Conservation (phyloP, 2,113 vertebrate genomes). For the Syngnathus floridae region DNA sequence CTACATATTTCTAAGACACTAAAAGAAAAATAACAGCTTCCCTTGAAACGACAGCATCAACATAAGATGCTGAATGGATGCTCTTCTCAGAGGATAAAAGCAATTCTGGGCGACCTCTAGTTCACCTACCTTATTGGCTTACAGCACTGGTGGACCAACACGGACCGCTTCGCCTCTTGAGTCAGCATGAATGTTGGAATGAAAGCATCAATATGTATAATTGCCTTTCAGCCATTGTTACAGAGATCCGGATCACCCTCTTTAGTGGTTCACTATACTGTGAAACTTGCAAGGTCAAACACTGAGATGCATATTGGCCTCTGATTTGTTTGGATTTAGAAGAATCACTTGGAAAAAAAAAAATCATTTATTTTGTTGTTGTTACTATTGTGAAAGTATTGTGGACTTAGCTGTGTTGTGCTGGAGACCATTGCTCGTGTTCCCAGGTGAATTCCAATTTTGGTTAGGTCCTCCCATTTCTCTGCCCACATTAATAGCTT, state of each 20-base stretch:
- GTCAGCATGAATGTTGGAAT: not conserved
- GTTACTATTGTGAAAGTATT: not conserved
- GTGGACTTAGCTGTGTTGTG: too few relatives aligned
- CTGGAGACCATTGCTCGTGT: not conserved
- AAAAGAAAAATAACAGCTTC: not conserved
- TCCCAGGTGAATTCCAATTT: too few relatives aligned
- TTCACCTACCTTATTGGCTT: slow-evolving; percentile 5
- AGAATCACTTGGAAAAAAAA: not conserved
- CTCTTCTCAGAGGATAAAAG: not conserved
- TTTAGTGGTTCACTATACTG: not conserved
- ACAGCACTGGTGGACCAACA: not conserved
- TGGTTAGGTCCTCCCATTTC: too few relatives aligned
- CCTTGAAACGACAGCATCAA: not conserved
- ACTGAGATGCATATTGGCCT: not conserved
- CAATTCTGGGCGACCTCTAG: not conserved
- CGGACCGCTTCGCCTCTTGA: not conserved
- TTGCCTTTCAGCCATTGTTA: not conserved
- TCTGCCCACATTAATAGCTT: too few relatives aligned
- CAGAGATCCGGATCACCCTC: not conserved
- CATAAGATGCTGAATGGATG: not conserved
- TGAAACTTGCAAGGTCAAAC: not conserved
- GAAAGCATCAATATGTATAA: not conserved
- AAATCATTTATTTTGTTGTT: not conserved
- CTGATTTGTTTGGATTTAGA: not conserved
- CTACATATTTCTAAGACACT: not conserved